phyloP scores from a whole-genome alignment of 2,113 vertebrate species.

The Marmota flaviventris region DNA sequence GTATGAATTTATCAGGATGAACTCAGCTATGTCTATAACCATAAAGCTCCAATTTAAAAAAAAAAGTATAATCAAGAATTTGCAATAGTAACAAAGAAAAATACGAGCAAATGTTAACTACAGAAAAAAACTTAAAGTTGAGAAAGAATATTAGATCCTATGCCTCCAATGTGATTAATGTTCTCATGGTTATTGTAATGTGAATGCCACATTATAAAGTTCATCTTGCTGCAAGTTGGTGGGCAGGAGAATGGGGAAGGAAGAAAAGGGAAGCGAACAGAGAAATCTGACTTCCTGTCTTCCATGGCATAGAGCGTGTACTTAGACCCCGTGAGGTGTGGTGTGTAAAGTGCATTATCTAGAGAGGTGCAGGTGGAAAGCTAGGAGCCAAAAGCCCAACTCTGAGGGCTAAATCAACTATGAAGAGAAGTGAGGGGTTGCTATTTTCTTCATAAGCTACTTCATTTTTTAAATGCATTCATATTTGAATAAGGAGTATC shows the following conservation, averaged over 20 bases:
- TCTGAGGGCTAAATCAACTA: neutral
- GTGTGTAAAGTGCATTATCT: neutral
- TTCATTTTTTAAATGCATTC: neutral
- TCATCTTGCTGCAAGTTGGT: neutral
- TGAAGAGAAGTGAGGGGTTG: neutral
- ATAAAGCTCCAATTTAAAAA: too few species aligned
- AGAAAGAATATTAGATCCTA: neutral
- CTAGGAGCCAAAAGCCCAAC: neutral
- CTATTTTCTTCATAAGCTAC: neutral
- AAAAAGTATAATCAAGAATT: neutral
- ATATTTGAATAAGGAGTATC: neutral
- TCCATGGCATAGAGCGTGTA: neutral
- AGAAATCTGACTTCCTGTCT: neutral
- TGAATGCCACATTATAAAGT: neutral
- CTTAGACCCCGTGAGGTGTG: neutral
- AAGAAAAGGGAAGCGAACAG: neutral
- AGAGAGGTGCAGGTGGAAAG: neutral
- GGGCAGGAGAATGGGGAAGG: too few species aligned
- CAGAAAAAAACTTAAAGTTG: neutral
- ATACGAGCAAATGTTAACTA: neutral
- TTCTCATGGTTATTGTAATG: neutral
- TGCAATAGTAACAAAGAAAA: neutral
- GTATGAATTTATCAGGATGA: too few species aligned
- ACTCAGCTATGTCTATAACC: too few species aligned
- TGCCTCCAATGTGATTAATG: neutral